Conservation (phyloP, 2,113 vertebrate genomes). For the Chaetodon trifascialis region DNA sequence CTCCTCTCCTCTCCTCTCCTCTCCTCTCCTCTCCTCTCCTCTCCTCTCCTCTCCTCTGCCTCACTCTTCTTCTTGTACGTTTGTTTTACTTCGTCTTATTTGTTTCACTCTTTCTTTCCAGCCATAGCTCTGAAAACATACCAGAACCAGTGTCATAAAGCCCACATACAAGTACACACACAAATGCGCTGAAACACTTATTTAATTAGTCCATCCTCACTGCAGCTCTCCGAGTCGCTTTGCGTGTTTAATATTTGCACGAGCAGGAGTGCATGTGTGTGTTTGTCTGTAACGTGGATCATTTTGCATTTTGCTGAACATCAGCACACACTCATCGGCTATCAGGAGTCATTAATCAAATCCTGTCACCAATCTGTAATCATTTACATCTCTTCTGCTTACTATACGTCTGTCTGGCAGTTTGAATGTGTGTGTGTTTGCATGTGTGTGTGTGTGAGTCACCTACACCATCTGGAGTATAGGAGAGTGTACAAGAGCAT, state of each 20-base stretch:
- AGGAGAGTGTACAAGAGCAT: conserved; percentile 74
- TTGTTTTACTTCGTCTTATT: neutral
- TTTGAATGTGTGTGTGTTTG: conserved; percentile 50
- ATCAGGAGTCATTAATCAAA: conserved; percentile 85
- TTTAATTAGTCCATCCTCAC: conserved; percentile 2
- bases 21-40: neutral
- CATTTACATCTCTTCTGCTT: conserved; percentile 78
- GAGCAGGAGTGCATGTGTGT: conserved; percentile 7
- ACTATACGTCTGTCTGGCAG: conserved; percentile 74
- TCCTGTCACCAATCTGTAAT: conserved; percentile 79
- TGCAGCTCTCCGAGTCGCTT: conserved; percentile 14
- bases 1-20: neutral
- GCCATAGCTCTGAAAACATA: conserved; percentile 10
- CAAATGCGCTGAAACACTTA: conserved; percentile 5
- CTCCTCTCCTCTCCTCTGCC: neutral
- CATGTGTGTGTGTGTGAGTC: conserved; percentile 66
- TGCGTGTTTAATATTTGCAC: conserved; percentile 52
- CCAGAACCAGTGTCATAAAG: conserved; percentile 21
- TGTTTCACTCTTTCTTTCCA: neutral
- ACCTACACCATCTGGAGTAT: conserved; percentile 85
- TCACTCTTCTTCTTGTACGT: neutral
- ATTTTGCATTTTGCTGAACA: conserved; percentile 71
- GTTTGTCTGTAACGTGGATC: conserved; percentile 43
- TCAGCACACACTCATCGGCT: conserved; percentile 39
- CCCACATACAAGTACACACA: neutral